A percentile compares a stretch with the other conserved stretches of the same genome.
phyloP scores from a whole-genome alignment of 2,797 vertebrate genomes.

The Sphenopsis melanotis region DNA sequence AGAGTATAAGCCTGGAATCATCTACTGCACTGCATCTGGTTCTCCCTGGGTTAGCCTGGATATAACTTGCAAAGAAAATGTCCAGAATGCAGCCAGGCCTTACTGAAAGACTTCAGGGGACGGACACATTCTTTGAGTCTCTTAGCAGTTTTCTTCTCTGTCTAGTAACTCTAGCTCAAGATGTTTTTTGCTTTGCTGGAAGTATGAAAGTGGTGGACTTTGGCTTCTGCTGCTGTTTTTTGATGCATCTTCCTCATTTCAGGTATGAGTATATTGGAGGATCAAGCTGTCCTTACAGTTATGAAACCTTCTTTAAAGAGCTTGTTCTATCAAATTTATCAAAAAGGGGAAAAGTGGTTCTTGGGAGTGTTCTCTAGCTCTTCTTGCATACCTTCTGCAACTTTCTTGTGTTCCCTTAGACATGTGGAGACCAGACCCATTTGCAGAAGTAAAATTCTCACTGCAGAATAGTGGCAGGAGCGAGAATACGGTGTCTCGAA shows the following conservation, averaged over 20 bases:
- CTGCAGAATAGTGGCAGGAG: background rate
- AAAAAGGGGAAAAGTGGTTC: background rate
- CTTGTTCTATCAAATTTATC: background rate
- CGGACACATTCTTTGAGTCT: accelerated
- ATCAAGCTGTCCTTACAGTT: background rate
- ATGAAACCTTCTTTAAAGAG: background rate
- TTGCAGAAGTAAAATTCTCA: background rate
- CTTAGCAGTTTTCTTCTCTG: background rate
- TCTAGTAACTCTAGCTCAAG: background rate
- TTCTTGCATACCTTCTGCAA: background rate
- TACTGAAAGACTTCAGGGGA: background rate
- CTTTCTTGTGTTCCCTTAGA: accelerated
- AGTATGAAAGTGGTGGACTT: background rate
- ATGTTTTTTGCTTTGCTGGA: background rate
- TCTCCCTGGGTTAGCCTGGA: background rate
- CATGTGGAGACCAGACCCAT: accelerated
- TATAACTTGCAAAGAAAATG: background rate
- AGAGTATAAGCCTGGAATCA: background rate
- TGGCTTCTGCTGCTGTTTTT: background rate
- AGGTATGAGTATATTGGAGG: accelerated
- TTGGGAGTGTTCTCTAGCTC: background rate
- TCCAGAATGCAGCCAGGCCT: background rate
- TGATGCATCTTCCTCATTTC: background rate
- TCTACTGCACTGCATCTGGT: background rate
- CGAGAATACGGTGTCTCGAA: accelerated